Evolutionary conservation across 1,140 invertebrate genomes (phyloP).

Genomic region (Paramacrobiotus metropolitanus): DNA sequence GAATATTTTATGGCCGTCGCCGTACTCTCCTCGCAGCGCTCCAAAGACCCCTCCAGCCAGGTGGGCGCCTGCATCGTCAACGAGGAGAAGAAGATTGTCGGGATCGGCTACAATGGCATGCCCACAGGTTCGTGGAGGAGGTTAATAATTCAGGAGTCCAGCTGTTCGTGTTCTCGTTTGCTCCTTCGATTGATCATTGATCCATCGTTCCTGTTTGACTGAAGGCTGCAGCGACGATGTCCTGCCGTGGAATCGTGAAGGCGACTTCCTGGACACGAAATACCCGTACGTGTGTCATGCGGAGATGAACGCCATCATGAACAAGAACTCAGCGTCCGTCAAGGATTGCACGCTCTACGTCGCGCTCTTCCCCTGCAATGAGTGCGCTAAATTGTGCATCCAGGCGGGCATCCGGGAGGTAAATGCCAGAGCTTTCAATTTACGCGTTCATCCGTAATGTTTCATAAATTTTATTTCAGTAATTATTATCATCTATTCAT

Average conservation of each 20-base stretch:
- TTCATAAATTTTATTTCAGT: no score
- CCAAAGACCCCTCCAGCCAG: conserved; percentile 74
- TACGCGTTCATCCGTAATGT: no score
- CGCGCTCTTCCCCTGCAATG: conserved; percentile 73
- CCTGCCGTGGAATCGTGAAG: conserved; percentile 56
- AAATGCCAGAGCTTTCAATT: conserved; percentile 21
- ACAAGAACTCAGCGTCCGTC: conserved; percentile 53
- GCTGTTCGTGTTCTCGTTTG: no score
- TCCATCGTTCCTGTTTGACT: no score
- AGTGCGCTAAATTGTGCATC: conserved; percentile 90
- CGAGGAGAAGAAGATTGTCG: conserved; percentile 62
- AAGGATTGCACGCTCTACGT: conserved; percentile 61
- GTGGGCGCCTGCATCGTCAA: conserved; percentile 82
- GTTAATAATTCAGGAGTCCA: no score
- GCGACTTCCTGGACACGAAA: conserved; percentile 39
- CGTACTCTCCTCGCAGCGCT: conserved; percentile 57
- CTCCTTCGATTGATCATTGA: no score
- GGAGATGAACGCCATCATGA: conserved; percentile 84
- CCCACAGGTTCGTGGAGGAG: no score
- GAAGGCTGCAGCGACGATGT: conserved; percentile 59
- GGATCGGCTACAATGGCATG: conserved; percentile 88
- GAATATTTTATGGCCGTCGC: conserved; percentile 82
- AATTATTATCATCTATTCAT: no score
- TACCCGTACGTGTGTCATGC: conserved; percentile 68
- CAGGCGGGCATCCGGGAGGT: conserved; percentile 67